phyloP scores from a whole-genome alignment of 2,113 vertebrate genomes.

The Cebus imitator region DNA sequence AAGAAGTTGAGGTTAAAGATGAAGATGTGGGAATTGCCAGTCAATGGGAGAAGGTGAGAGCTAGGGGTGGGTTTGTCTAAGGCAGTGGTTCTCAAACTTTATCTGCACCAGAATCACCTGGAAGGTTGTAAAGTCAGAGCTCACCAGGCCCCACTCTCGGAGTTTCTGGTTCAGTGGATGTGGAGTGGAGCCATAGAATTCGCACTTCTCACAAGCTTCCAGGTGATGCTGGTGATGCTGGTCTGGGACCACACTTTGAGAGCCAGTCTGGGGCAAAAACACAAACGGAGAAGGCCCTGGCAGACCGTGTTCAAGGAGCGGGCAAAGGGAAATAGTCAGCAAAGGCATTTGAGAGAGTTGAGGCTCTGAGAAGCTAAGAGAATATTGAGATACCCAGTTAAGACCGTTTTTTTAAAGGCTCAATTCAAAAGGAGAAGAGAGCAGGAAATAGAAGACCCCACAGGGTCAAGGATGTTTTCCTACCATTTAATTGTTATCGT shows the following conservation, averaged over 20 bases:
- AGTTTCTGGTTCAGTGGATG: neutral
- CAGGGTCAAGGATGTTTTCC: neutral
- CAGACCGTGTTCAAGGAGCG: neutral
- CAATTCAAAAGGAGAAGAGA: neutral
- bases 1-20: neutral
- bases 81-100: neutral
- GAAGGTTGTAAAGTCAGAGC: neutral
- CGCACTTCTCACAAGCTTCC: neutral
- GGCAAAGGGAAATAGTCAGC: neutral
- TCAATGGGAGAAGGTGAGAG: neutral
- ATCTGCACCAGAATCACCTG: neutral
- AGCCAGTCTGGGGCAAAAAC: neutral
- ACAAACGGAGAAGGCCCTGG: neutral
- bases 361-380: neutral
- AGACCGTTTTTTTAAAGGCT: neutral
- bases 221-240: neutral
- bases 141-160: neutral
- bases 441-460: neutral
- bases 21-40: neutral
- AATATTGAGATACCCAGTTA: neutral
- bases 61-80: no score
- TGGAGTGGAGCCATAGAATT: neutral
- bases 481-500: neutral
- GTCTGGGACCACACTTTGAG: neutral
- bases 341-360: neutral